These are phyloP conservation scores for Volucella inanis DNA, from an alignment of 2,888 invertebrate species.

Conservation along the genomic window DNA sequence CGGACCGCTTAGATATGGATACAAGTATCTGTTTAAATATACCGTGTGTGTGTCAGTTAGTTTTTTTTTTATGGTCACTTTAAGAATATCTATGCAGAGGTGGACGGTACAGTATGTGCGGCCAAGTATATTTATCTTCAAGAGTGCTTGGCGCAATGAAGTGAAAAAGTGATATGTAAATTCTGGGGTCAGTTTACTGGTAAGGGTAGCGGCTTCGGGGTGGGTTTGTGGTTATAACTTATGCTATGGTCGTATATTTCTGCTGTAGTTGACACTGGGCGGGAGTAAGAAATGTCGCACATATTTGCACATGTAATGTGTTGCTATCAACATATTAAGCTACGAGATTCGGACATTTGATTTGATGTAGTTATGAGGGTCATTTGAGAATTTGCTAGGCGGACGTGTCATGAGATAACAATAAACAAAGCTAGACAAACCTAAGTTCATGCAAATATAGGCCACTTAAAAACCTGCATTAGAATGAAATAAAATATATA, in stretches of 20 bases:
- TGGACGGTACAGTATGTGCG: background rate
- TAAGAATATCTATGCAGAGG: slow-evolving; percentile 46
- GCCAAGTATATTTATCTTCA: slow-evolving; percentile 36
- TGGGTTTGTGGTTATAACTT: slow-evolving; percentile 65
- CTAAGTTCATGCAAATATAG: no score
- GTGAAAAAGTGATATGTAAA: slow-evolving; percentile 66
- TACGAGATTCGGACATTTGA: slow-evolving; percentile 61
- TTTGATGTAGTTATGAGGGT: slow-evolving; percentile 64
- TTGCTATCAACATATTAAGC: slow-evolving; percentile 58
- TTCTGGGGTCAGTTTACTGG: slow-evolving; percentile 8
- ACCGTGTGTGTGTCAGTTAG: background rate
- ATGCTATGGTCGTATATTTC: slow-evolving; percentile 59
- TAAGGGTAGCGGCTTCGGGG: background rate
- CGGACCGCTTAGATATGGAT: background rate
- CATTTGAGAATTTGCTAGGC: slow-evolving; percentile 24
- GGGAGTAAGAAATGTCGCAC: slow-evolving; percentile 59
- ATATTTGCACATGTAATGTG: slow-evolving; percentile 68
- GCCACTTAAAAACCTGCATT: no score
- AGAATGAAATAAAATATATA: no score
- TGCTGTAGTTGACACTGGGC: slow-evolving; percentile 65
- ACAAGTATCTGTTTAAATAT: no score
- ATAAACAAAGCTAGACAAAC: no score
- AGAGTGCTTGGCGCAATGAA: slow-evolving; percentile 43
- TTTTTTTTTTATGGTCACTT: slow-evolving; percentile 22
- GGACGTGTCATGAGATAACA: background rate